These are phyloP conservation scores for Caenorhabditis virilis DNA, from an alignment of 2,888 invertebrate species.

Conservation along the genomic window DNA sequence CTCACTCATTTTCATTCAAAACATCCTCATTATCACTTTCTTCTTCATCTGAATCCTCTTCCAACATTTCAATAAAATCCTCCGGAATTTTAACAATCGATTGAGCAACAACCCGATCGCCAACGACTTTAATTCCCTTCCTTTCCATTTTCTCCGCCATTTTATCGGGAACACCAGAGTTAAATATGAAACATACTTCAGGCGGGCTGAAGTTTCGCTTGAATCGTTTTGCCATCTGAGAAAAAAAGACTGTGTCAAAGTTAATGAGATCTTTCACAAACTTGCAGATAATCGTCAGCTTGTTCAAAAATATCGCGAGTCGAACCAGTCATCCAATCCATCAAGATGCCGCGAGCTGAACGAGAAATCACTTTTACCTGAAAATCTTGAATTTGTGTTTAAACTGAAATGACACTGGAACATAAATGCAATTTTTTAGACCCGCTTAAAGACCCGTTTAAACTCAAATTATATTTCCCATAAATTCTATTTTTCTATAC, in stretches of 20 bases:
- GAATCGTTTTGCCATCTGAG: slow-evolving; percentile 33
- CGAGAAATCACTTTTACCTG: slow-evolving; percentile 46
- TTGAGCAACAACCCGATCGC: slow-evolving; percentile 10
- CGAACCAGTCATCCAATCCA: slow-evolving; percentile 43
- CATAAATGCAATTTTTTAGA: too few relatives aligned
- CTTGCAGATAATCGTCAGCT: slow-evolving; percentile 33
- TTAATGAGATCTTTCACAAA: too few relatives aligned
- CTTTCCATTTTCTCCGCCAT: slow-evolving; percentile 43
- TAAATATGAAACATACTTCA: slow-evolving; percentile 40
- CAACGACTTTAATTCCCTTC: slow-evolving; percentile 41
- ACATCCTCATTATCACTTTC: neutral
- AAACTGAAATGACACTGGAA: too few relatives aligned
- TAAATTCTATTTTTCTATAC: too few relatives aligned
- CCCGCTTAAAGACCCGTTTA: neutral
- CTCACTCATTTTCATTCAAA: neutral
- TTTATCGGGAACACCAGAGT: slow-evolving; percentile 42
- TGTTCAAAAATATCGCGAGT: slow-evolving; percentile 34
- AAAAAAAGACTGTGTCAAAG: slow-evolving; percentile 1
- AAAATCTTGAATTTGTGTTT: neutral
- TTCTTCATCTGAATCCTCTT: neutral
- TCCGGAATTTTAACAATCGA: slow-evolving; percentile 17
- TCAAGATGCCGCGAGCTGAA: slow-evolving; percentile 38
- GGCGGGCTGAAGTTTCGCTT: slow-evolving; percentile 34
- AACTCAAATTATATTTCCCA: too few relatives aligned
- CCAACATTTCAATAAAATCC: neutral